These are phyloP conservation scores for Plectus sambesii DNA, from an alignment of 1,140 invertebrate genomes.

Conservation along the genomic window DNA sequence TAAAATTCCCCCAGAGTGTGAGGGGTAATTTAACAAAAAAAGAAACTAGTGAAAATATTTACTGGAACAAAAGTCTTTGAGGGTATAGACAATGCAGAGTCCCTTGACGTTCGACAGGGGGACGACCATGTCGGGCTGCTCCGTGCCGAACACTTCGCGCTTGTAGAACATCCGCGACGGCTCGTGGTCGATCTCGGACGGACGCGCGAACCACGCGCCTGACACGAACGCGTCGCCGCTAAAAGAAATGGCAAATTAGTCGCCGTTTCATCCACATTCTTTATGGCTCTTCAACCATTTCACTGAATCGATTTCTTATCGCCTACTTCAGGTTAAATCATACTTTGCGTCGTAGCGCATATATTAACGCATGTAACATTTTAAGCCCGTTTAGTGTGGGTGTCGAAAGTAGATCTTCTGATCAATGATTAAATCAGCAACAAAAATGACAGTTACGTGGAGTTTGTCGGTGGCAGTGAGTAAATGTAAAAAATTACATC, in stretches of 20 bases:
- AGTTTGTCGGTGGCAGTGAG: conserved; percentile 56
- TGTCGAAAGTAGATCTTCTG: too few species aligned
- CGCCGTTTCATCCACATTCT: too few species aligned
- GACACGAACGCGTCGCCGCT: conserved; percentile 78
- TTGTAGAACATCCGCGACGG: conserved; percentile 69
- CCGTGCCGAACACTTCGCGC: conserved; percentile 82
- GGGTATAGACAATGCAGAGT: conserved; percentile 76
- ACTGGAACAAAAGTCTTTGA: too few species aligned
- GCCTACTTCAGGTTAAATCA: conserved; percentile 4
- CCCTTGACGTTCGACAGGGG: conserved; percentile 74
- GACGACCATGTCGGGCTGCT: conserved; percentile 63
- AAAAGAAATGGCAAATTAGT: too few species aligned
- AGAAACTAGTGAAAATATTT: too few species aligned
- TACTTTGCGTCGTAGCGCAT: too few species aligned
- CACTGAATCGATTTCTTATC: too few species aligned
- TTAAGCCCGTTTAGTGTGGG: too few species aligned
- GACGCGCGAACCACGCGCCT: conserved; percentile 79
- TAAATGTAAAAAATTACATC: conserved; percentile 13
- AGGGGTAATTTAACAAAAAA: too few species aligned
- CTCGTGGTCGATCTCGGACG: conserved; percentile 67
- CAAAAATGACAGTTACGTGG: conserved; percentile 8
- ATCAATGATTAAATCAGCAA: conserved; percentile 15
- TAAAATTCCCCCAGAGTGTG: not conserved
- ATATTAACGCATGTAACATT: too few species aligned
- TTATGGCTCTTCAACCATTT: too few species aligned